A percentile compares a stretch with the other conserved stretches of the same genome.
Conservation (phyloP, 92 coral and sea anemone species). For the Chrysogorgia sp. region DNA sequence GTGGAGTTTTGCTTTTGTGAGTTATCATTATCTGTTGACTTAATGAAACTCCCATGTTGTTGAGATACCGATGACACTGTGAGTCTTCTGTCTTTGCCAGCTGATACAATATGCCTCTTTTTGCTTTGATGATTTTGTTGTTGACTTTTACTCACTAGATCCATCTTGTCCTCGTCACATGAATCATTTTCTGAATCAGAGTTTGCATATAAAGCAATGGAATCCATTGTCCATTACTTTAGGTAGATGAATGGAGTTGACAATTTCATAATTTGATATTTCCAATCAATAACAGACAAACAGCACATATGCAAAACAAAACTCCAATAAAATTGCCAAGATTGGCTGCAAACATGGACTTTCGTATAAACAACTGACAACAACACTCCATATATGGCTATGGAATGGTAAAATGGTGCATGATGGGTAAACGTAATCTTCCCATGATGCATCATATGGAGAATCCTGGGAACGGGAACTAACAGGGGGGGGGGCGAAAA, state of each 20-base stretch:
- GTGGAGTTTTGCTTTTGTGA: not conserved
- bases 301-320: not conserved
- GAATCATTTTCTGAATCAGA: slow-evolving; percentile 20
- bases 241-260: too few species aligned
- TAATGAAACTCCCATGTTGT: not conserved
- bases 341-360: too few species aligned
- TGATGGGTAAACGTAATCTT: too few species aligned
- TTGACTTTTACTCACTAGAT: not conserved
- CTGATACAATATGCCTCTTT: not conserved
- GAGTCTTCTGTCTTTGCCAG: too few species aligned
- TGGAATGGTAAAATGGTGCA: too few species aligned
- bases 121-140: not conserved
- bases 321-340: not conserved
- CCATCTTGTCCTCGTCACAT: not conserved
- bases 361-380: too few species aligned
- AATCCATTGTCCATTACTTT: slow-evolving; percentile 7
- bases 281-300: too few species aligned
- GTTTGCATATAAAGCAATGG: not conserved
- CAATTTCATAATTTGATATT: too few species aligned
- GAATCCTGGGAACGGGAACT: not conserved
- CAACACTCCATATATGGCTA: too few species aligned
- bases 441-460: too few species aligned
- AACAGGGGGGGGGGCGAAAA: not conserved
- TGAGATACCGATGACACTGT: not conserved
- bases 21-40: not conserved